Base-by-base conservation (phyloP, 1,140 invertebrate genomes). In the Lanistes nyassanus region DNA sequence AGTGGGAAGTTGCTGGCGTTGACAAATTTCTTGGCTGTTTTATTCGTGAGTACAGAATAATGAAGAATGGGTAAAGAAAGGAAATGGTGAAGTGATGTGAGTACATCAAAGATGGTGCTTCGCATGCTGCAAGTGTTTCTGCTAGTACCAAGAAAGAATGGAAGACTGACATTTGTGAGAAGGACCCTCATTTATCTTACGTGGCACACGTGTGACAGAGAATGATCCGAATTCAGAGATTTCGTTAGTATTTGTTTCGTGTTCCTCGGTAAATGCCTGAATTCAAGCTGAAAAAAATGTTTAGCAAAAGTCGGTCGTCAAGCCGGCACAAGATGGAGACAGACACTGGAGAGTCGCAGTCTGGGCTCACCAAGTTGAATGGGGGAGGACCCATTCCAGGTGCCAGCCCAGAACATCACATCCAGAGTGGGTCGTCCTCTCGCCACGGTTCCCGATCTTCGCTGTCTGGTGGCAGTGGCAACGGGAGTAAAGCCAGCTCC, bases 251-350 rank as follows among this genome's bases (percentile, higher is more conserved):
- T 37, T 36, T 42, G 36, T 16, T 31, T 36, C 31, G 7, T 34
- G 31, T 56, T 39, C 31, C 23, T 31, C 37, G 36, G 39, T 65
- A 51, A 42, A 69, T 62, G 55, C 55, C 76, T 60, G 60, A 53
- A 56, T 37, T 56, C 51, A 78, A 75, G 62, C 75, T 79, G 77
- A 79, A 72, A 26, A 76, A 76, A 53, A 79, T 79, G 77, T 79
- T 79, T 56, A 78, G 73, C 37, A 79, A 77, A 65, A 80, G 67
- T 69, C 67, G 79, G 26, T 80, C 79, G n/a, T 76, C 78, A 1
- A 74, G 79, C 29, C 47, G 74, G 13, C 71, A 72, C 70, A 37
- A 56, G 36, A 26, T 72, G 55, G 70, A 72, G 37, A 60, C 70
- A 4, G 70, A 60, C 21, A 37, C 55, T 60, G 70, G 70, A n/a